Conservation (phyloP, 2,113 vertebrate species). For the Engystomops pustulosus region DNA sequence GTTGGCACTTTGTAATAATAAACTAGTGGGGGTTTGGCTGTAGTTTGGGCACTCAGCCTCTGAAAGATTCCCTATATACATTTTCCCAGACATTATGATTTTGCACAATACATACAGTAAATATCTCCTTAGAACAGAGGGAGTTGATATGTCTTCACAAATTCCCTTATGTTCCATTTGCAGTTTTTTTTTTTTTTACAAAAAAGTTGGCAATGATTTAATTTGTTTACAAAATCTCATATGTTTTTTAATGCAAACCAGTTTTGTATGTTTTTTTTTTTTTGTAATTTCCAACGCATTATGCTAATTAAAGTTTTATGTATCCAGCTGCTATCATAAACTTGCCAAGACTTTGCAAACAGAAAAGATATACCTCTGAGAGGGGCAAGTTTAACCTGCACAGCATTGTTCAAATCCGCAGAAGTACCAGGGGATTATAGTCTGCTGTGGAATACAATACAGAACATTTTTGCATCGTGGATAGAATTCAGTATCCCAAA, state of each 20-base stretch:
- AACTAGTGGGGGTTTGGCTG: too few species aligned
- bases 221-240: slow-evolving; percentile 21
- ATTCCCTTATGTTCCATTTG: background rate
- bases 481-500: background rate
- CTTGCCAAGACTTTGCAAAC: slow-evolving; percentile 5
- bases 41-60: too few species aligned
- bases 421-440: background rate
- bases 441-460: background rate
- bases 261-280: slow-evolving; percentile 12
- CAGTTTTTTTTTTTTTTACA: too few species aligned
- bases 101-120: background rate
- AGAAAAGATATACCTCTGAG: slow-evolving; percentile 7
- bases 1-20: too few species aligned
- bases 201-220: background rate
- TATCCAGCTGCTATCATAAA: slow-evolving; percentile 29
- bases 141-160: background rate
- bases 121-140: background rate
- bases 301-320: slow-evolving; percentile 24
- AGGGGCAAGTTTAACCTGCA: slow-evolving; percentile 6
- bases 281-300: slow-evolving; percentile 7
- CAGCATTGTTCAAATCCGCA: slow-evolving; percentile 7
- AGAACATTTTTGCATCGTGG: background rate
- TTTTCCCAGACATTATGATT: too few species aligned
- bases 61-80: too few species aligned
- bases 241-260: background rate